Evolutionary conservation across 2,113 vertebrate genomes (phyloP).

Genomic region (Psophia crepitans): DNA sequence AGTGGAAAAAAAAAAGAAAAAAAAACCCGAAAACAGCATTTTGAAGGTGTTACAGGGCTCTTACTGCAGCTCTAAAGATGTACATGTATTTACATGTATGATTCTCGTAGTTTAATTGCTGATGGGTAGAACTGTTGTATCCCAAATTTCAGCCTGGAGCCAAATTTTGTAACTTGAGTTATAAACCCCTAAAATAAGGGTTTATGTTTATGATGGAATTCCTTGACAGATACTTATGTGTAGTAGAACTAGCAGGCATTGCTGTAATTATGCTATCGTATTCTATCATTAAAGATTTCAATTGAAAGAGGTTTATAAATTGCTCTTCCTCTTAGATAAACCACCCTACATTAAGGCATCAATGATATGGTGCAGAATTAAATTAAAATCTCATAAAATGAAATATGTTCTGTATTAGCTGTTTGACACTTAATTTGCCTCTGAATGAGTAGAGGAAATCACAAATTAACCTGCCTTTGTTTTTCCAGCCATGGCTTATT

Average conservation of each 20-base stretch:
- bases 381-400: slow-evolving; percentile 99
- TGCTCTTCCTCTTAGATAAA: slow-evolving; percentile 85
- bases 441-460: slow-evolving; percentile 99
- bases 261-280: slow-evolving; percentile 79
- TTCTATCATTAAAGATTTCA: slow-evolving; percentile 91
- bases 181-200: slow-evolving; percentile 45
- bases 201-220: slow-evolving; percentile 67
- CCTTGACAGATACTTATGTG: slow-evolving; percentile 59
- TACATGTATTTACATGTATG: not conserved
- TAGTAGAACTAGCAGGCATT: slow-evolving; percentile 62
- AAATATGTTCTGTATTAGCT: slow-evolving; percentile 99
- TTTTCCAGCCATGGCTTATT: slow-evolving; percentile 90
- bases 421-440: slow-evolving; percentile 99
- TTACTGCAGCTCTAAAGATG: not conserved
- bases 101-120: slow-evolving; percentile 25
- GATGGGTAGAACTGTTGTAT: slow-evolving; percentile 43
- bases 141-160: slow-evolving; percentile 58
- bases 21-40: not conserved
- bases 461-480: slow-evolving; percentile 99
- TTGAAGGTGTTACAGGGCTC: not conserved
- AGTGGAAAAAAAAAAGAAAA: not conserved
- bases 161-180: slow-evolving; percentile 56
- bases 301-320: slow-evolving; percentile 98
- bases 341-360: slow-evolving; percentile 85
- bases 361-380: slow-evolving; percentile 90